Evolutionary conservation across 2,888 invertebrate species (phyloP).

Genomic region (Osedax fenrisi): DNA sequence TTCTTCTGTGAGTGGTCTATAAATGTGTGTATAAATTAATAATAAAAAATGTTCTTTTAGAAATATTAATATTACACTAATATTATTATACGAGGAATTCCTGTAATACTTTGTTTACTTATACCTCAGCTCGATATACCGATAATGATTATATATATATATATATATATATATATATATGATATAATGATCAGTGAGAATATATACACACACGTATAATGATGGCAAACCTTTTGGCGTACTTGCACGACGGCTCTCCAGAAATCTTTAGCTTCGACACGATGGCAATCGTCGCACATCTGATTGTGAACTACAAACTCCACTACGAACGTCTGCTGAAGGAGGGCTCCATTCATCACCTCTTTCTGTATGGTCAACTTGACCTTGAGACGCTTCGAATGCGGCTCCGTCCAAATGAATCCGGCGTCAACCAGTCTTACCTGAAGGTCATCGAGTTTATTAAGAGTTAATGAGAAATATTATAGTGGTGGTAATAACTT

Average conservation of each 20-base stretch:
- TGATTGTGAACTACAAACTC: constrained; percentile 80
- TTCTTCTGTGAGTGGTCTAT: constrained; percentile 81
- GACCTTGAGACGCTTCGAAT: constrained; percentile 89
- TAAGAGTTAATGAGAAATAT: not conserved
- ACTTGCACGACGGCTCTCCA: constrained; percentile 73
- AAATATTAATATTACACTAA: too few relatives aligned
- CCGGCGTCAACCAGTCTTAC: constrained; percentile 86
- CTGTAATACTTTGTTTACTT: too few relatives aligned
- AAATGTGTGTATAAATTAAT: too few relatives aligned
- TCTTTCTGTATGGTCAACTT: constrained; percentile 82
- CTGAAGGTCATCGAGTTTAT: constrained; percentile 46
- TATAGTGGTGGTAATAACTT: not conserved
- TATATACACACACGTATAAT: too few relatives aligned
- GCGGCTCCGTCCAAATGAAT: constrained; percentile 97
- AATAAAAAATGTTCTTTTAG: too few relatives aligned
- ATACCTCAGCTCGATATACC: too few relatives aligned
- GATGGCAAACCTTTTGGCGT: constrained; percentile 53
- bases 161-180: too few relatives aligned
- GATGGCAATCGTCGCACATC: constrained; percentile 94
- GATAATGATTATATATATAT: too few relatives aligned
- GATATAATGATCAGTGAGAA: too few relatives aligned
- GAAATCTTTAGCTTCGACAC: constrained; percentile 88
- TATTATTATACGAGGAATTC: too few relatives aligned
- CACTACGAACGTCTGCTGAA: constrained; percentile 87
- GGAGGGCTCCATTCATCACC: constrained; percentile 71